Evolutionary conservation across 2,888 invertebrate genomes (phyloP).

Genomic region (Erebia ligea): DNA sequence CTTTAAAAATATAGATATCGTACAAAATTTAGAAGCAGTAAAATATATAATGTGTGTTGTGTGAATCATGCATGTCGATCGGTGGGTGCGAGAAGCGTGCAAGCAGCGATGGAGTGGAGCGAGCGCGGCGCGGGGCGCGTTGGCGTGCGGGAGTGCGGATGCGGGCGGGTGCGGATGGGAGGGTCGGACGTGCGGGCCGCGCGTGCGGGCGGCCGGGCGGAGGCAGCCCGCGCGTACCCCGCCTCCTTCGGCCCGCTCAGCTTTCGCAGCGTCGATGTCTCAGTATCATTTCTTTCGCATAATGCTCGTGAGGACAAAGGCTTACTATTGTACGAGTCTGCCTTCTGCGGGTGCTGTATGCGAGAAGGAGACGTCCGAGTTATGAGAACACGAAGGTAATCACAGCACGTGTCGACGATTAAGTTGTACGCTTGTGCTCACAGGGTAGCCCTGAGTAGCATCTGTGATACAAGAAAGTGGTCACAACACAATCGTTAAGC

Average conservation of each 20-base stretch:
- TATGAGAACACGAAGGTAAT: constrained; percentile 75
- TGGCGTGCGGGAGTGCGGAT: constrained; percentile 14
- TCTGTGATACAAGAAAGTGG: constrained; percentile 80
- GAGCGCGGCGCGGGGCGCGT: constrained; percentile 7
- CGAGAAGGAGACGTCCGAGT: constrained; percentile 90
- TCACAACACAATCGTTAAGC: constrained; percentile 79
- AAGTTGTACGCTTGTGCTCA: constrained; percentile 75
- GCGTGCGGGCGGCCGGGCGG: constrained; percentile 69
- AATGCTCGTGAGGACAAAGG: constrained; percentile 84
- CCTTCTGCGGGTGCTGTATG: constrained; percentile 93
- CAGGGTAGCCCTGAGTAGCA: constrained; percentile 74
- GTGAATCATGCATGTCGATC: constrained; percentile 49
- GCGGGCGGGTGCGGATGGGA: constrained; percentile 57
- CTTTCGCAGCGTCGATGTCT: constrained; percentile 75
- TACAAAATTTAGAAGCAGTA: constrained; percentile 34
- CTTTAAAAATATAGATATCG: constrained; percentile 24
- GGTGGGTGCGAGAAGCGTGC: constrained; percentile 52
- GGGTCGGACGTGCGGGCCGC: constrained; percentile 55
- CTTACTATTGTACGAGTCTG: constrained; percentile 82
- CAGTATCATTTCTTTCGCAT: constrained; percentile 77
- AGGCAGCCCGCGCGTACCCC: constrained; percentile 68
- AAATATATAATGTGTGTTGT: constrained; percentile 1
- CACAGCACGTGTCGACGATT: constrained; percentile 76
- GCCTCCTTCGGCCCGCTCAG: constrained; percentile 78
- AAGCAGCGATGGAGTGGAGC: constrained; percentile 27